Evolutionary conservation across 2,113 vertebrate genomes (phyloP), one percentile per base, ranked within the genome.

Genomic region (Noturus placidus): DNA sequence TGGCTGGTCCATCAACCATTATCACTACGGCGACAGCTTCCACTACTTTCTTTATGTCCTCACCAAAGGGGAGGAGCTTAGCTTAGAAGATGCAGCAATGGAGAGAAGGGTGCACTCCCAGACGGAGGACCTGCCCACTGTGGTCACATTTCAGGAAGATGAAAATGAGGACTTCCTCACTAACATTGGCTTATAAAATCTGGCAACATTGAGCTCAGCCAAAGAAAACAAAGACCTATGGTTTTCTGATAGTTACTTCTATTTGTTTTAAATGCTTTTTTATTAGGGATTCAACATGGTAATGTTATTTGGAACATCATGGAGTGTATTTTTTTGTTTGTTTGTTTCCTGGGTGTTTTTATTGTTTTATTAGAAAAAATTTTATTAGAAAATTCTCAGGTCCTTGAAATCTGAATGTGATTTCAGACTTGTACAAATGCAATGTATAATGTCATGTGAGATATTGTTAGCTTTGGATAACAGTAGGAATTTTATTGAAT

Each of bases 1-100:
- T 0, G 91, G 93, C 91, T 98, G 97, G 97, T 98, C 97, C 2
- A 90, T 98, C 90, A 93, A 83, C 67, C 95, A 97, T 7, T 69
- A 92, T 9, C 91, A 93, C 63, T 98, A 98, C 0, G 96, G 97
- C 25, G 94, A 92, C 0, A 92, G 96, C 88, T 97, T 99, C 91
- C 95, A 97, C 82, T 98, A 97, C 91, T 96, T 96, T 88, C 88
- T 99, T 70, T 99, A 97, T 54, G 50, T 96, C 33, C 96, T 99
- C 95, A 95, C 94, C 88, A 98, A 97, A 92, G 97, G 97, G 1
- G 92, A 96, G 89, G 91, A 91, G 90, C 94, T 98, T 80, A 95
- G 94, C 57, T 83, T 91, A 11, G 87, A 92, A 0, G 97, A 98
- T 56, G 87, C 92, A 65, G 95, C 92, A 20, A 82, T 96, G 87